Percentiles rank a stretch among this genome's conserved stretches.
phyloP scores from a whole-genome alignment of 2,797 vertebrate genomes.

The Phaenicophaeus curvirostris region DNA sequence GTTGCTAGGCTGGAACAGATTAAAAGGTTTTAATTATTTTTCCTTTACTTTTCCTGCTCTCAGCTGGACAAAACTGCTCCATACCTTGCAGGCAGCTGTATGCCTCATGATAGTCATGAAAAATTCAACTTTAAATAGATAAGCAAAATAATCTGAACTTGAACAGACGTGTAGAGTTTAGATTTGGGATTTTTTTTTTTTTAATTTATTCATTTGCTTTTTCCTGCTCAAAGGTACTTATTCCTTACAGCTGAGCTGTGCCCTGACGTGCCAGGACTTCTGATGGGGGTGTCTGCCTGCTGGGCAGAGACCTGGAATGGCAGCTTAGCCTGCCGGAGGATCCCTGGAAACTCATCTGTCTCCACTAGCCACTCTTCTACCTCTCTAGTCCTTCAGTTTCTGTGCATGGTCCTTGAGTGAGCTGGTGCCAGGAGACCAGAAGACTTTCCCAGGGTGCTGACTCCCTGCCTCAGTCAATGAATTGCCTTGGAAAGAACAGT shows the following conservation, averaged over 20 bases:
- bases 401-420: rapidly evolving
- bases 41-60: neutral
- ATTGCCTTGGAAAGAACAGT: rapidly evolving
- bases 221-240: neutral
- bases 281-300: neutral
- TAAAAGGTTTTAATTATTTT: neutral
- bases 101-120: neutral
- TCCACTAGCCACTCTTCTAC: neutral
- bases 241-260: neutral
- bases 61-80: neutral
- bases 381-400: neutral
- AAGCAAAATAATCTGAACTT: neutral
- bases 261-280: neutral
- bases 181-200: rapidly evolving
- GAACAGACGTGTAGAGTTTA: neutral
- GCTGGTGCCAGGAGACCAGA: neutral
- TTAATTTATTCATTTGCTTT: neutral
- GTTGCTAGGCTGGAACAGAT: neutral
- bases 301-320: neutral
- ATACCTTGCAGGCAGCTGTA: neutral
- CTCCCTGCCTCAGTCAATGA: neutral
- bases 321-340: rapidly evolving
- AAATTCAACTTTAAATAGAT: neutral
- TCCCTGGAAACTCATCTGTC: neutral
- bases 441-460: neutral